Conservation (phyloP, 2,888 invertebrate genomes). For the Nomada hirtipes region DNA sequence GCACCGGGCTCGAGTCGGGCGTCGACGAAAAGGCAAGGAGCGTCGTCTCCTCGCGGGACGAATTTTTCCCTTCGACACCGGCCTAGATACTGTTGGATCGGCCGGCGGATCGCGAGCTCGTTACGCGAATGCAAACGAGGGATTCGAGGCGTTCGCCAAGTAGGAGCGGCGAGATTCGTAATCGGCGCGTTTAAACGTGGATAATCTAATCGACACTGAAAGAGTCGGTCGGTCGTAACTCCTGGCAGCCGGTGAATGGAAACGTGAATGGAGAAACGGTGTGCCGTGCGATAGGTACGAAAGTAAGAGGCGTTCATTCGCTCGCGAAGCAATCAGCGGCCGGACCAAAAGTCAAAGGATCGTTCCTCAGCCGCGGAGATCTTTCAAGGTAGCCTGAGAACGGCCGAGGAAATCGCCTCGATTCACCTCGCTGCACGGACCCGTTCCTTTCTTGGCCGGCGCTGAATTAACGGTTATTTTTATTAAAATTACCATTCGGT, state of each 20-base stretch:
- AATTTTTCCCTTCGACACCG: neutral
- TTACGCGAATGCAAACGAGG: neutral
- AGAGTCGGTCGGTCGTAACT: conserved; percentile 69
- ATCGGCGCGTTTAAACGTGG: conserved; percentile 58
- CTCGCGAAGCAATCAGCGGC: conserved; percentile 59
- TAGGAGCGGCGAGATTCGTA: conserved; percentile 53
- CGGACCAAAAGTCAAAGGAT: conserved; percentile 68
- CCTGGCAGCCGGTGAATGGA: conserved; percentile 78
- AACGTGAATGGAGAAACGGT: conserved; percentile 79
- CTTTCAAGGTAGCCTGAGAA: conserved; percentile 63
- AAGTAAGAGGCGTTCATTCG: conserved; percentile 77
- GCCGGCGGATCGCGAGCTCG: too few relatives aligned
- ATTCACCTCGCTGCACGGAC: conserved; percentile 2
- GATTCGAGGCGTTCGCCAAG: conserved; percentile 24
- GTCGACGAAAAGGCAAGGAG: too few relatives aligned
- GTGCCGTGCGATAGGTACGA: conserved; percentile 70
- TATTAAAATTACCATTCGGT: conserved; percentile 15
- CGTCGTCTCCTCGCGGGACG: neutral
- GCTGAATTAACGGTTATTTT: conserved; percentile 35
- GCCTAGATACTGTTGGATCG: too few relatives aligned
- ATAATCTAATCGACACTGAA: conserved; percentile 72
- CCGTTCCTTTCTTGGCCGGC: conserved; percentile 1
- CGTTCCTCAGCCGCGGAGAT: conserved; percentile 45
- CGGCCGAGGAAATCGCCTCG: conserved; percentile 37
- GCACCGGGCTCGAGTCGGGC: conserved; percentile 31